Evolutionary conservation across 2,113 vertebrate genomes (phyloP).

Genomic region (Ochotona princeps): DNA sequence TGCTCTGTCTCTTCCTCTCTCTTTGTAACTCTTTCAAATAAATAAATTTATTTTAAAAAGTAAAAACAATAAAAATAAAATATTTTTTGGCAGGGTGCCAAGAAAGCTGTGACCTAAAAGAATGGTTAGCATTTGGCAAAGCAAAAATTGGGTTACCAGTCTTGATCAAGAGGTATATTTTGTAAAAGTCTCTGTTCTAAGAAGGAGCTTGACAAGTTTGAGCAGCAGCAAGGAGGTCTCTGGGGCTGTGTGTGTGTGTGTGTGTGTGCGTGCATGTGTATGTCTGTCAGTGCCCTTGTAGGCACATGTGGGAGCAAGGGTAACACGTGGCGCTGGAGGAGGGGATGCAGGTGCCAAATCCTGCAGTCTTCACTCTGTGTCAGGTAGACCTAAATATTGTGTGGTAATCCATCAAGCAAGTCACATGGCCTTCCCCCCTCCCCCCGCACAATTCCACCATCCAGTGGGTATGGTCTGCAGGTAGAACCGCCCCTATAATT

Average conservation of each 20-base stretch:
- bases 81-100: background rate
- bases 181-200: constrained; percentile 3
- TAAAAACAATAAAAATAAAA: too few species aligned
- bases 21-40: too few species aligned
- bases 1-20: too few species aligned
- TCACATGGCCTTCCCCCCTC: background rate
- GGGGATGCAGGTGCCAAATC: background rate
- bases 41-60: too few species aligned
- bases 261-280: background rate
- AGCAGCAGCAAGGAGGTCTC: constrained; percentile 41
- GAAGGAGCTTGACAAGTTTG: constrained; percentile 17
- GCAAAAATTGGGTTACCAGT: constrained; percentile 17
- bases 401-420: background rate
- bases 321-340: background rate
- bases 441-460: background rate
- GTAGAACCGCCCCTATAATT: background rate
- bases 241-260: background rate
- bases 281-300: background rate
- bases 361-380: background rate
- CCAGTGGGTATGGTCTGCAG: constrained; percentile 6
- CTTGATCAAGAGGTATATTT: constrained; percentile 20
- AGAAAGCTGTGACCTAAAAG: constrained; percentile 47
- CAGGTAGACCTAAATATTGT: background rate
- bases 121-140: constrained; percentile 1
- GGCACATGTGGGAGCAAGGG: background rate